A percentile compares a stretch with the other conserved stretches of the same genome.
These are phyloP conservation scores for Agelas oroides DNA, from an alignment of 37 sponge, comb jelly and placozoan genomes.

Conservation along the genomic window DNA sequence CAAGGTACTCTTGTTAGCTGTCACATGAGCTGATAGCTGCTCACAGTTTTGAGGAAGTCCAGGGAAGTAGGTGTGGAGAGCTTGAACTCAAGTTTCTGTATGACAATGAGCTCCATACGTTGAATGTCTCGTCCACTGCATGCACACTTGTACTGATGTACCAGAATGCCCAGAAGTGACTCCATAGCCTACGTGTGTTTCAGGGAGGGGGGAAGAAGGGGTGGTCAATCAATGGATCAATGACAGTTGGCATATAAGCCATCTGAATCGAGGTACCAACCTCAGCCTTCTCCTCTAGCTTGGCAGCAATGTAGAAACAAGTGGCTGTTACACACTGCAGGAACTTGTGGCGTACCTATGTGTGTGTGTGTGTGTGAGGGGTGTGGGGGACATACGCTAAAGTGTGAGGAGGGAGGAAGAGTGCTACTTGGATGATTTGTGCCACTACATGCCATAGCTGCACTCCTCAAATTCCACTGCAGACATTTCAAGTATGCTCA, in stretches of 20 bases:
- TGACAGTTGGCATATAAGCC: too few species aligned
- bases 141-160: slow-evolving; percentile 48
- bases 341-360: slow-evolving; percentile 56
- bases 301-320: slow-evolving; percentile 77
- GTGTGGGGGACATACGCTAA: not conserved
- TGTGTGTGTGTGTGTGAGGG: not conserved
- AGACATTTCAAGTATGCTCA: not conserved
- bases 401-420: too few species aligned
- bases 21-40: not conserved
- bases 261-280: slow-evolving; percentile 44
- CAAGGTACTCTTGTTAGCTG: not conserved
- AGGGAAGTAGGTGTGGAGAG: slow-evolving; percentile 44
- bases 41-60: slow-evolving; percentile 71
- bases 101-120: slow-evolving; percentile 71
- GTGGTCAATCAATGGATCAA: too few species aligned
- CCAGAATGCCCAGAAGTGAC: slow-evolving; percentile 34
- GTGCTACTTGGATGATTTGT: too few species aligned
- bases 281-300: slow-evolving; percentile 59
- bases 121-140: slow-evolving; percentile 47
- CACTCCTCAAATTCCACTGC: too few species aligned
- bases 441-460: too few species aligned
- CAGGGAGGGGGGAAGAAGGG: not conserved
- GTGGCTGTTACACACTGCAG: slow-evolving; percentile 68
- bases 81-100: slow-evolving; percentile 75
- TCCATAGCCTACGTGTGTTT: slow-evolving; percentile 16